These are phyloP conservation scores for Graphium colonna DNA, from an alignment of 2,888 invertebrate species.

Conservation along the genomic window DNA sequence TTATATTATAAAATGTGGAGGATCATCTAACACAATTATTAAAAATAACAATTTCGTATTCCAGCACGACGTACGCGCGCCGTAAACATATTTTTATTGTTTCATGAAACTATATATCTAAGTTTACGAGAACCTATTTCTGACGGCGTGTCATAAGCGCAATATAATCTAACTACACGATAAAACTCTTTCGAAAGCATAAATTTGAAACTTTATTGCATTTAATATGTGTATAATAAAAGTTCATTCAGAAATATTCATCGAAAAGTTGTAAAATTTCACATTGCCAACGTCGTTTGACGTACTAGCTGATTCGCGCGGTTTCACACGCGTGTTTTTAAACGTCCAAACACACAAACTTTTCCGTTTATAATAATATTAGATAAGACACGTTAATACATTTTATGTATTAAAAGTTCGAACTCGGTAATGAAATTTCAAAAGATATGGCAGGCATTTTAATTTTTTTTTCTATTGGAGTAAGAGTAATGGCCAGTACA, in stretches of 20 bases:
- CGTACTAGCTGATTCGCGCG: no score
- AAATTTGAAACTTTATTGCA: not conserved
- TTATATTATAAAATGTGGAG: no score
- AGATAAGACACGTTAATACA: no score
- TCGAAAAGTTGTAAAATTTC: not conserved
- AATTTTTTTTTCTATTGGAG: no score
- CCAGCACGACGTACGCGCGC: not conserved
- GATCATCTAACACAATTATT: not conserved
- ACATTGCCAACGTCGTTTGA: no score
- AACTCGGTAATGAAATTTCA: no score
- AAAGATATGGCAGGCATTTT: no score
- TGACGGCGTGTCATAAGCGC: not conserved
- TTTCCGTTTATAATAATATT: no score
- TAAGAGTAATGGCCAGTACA: no score
- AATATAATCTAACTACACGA: constrained; percentile 5
- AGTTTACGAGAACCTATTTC: constrained; percentile 1
- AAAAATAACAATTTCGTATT: not conserved
- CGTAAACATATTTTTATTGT: constrained; percentile 6
- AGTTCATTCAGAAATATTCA: not conserved
- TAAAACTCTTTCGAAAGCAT: constrained; percentile 2
- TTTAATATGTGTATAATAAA: not conserved
- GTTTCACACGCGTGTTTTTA: no score
- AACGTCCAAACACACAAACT: no score
- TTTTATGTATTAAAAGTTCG: no score
- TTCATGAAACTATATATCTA: constrained; percentile 3